Evolutionary conservation across 2,888 invertebrate genomes (phyloP).

Genomic region (Nemotelus nigrinus): DNA sequence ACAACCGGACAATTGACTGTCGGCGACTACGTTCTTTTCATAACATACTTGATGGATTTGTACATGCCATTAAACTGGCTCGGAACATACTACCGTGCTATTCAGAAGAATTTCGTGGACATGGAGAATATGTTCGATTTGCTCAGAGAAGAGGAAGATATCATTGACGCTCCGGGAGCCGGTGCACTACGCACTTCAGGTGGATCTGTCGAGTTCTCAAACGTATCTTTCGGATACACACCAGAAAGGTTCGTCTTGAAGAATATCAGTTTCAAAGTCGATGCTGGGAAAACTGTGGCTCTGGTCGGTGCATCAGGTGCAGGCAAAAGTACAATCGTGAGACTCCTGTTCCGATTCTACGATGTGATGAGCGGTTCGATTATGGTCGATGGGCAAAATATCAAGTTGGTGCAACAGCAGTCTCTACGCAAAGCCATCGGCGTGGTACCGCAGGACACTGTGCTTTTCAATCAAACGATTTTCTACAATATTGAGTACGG

Average conservation of each 20-base stretch:
- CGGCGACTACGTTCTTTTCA: conserved; percentile 96
- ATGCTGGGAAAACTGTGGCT: conserved; percentile 86
- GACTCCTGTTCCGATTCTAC: conserved; percentile 95
- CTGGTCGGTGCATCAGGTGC: conserved; percentile 89
- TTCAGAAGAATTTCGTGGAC: conserved; percentile 97
- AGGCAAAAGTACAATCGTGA: conserved; percentile 96
- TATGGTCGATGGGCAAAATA: conserved; percentile 88
- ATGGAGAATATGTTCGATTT: conserved; percentile 99
- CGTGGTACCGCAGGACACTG: conserved; percentile 97
- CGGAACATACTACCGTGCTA: conserved; percentile 96
- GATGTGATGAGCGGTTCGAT: conserved; percentile 91
- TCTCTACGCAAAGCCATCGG: conserved; percentile 87
- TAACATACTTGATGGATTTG: conserved; percentile 92
- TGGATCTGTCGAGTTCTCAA: conserved; percentile 85
- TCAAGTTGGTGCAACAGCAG: conserved; percentile 84
- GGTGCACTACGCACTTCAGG: conserved; percentile 70
- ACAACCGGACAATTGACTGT: conserved; percentile 77
- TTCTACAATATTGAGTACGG: conserved; percentile 97
- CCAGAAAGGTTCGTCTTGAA: conserved; percentile 81
- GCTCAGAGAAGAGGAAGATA: conserved; percentile 86
- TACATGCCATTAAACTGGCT: conserved; percentile 98
- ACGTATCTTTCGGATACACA: conserved; percentile 89
- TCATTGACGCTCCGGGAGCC: conserved; percentile 85
- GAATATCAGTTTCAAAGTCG: conserved; percentile 81
- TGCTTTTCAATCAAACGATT: conserved; percentile 92